These are phyloP conservation scores for Lagopus leucura DNA, from an alignment of 2,113 vertebrate species.

Conservation along the genomic window DNA sequence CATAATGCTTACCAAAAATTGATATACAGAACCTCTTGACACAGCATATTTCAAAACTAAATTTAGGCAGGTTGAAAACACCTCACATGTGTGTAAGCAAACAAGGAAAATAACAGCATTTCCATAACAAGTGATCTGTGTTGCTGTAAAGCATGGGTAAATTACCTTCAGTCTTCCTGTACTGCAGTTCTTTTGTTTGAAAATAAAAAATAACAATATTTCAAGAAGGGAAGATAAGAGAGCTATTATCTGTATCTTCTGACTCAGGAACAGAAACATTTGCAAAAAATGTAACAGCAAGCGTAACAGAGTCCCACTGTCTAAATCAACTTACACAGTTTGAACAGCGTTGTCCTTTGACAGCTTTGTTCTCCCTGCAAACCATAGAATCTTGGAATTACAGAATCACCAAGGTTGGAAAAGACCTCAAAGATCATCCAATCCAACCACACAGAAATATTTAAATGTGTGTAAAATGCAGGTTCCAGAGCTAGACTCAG, in stretches of 20 bases:
- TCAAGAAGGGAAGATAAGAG: not conserved
- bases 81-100: not conserved
- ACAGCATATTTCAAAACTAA: not conserved
- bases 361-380: not conserved
- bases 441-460: not conserved
- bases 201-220: slow-evolving; percentile 6
- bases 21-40: not conserved
- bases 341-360: not conserved
- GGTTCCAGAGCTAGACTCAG: not conserved
- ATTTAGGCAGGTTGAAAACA: not conserved
- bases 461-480: not conserved
- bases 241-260: not conserved
- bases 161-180: not conserved
- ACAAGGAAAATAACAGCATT: not conserved
- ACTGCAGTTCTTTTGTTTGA: not conserved
- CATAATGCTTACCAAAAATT: not conserved
- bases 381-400: no score
- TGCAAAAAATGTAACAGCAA: not conserved
- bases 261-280: not conserved
- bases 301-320: not conserved
- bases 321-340: not conserved
- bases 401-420: no score
- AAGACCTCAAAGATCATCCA: no score
- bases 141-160: not conserved
- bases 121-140: not conserved